Conservation (phyloP, 2,797 vertebrate species). For the Anas georgica region DNA sequence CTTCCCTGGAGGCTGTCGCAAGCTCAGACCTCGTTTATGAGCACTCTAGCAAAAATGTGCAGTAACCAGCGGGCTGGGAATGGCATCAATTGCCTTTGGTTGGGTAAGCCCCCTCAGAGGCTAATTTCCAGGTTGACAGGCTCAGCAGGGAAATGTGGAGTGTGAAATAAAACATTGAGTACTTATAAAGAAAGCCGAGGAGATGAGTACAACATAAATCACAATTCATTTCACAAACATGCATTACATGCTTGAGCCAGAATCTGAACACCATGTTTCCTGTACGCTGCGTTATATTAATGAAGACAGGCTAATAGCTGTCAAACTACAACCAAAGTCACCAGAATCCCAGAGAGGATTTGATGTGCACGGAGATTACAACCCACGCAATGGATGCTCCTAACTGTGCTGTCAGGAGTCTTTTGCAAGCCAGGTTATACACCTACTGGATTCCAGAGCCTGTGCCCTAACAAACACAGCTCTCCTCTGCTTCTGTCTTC, state of each 20-base stretch:
- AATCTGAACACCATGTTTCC: neutral
- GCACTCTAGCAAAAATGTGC: neutral
- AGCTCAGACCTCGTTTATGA: neutral
- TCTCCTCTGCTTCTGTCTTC: neutral
- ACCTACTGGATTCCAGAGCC: neutral
- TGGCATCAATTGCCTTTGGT: neutral
- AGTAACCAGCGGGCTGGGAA: neutral
- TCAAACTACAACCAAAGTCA: neutral
- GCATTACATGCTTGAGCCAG: neutral
- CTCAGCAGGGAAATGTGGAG: neutral
- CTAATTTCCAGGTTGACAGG: slow-evolving; percentile 5
- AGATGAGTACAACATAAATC: neutral
- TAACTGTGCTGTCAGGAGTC: neutral
- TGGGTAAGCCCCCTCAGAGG: neutral
- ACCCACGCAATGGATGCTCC: neutral
- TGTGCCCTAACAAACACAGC: neutral
- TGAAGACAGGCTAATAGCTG: neutral
- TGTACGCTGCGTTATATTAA: neutral
- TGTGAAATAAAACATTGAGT: neutral
- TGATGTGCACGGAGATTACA: neutral
- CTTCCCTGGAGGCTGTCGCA: neutral
- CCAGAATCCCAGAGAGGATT: neutral
- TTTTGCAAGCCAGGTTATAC: neutral
- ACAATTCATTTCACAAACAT: neutral
- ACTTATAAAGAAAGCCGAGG: neutral